Conservation (phyloP, 2,888 invertebrate genomes). For the Apotomis turbidana region DNA sequence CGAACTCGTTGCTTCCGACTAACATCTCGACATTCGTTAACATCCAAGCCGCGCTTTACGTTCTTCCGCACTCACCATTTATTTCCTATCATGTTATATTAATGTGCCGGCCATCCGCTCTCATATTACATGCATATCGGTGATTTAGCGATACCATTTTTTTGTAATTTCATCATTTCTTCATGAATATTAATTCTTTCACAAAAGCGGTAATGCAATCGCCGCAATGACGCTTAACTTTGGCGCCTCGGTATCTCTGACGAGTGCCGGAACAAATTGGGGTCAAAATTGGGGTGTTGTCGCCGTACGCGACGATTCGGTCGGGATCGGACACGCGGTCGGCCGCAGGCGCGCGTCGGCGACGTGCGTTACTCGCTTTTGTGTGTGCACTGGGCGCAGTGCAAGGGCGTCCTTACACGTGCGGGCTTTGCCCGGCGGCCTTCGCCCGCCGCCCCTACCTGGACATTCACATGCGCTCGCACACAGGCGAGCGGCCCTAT, state of each 20-base stretch:
- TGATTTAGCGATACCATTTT: constrained; percentile 68
- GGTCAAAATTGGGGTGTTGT: constrained; percentile 61
- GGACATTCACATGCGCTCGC: constrained; percentile 83
- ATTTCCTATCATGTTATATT: constrained; percentile 61
- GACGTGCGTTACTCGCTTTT: constrained; percentile 84
- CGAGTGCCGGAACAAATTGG: constrained; percentile 63
- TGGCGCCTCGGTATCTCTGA: constrained; percentile 57
- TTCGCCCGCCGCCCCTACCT: constrained; percentile 79
- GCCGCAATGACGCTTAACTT: constrained; percentile 73
- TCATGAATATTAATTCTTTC: constrained; percentile 81
- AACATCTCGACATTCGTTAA: constrained; percentile 71
- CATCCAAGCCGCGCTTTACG: constrained; percentile 72
- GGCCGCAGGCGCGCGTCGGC: constrained; percentile 69
- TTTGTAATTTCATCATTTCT: constrained; percentile 70
- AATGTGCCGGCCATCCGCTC: constrained; percentile 64
- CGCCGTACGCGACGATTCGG: constrained; percentile 49
- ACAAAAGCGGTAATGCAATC: constrained; percentile 84
- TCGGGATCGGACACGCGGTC: constrained; percentile 64
- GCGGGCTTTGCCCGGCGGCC: constrained; percentile 79
- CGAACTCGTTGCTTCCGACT: constrained; percentile 80
- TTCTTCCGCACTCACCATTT: constrained; percentile 74
- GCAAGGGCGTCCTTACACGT: constrained; percentile 77
- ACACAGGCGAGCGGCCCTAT: constrained; percentile 85
- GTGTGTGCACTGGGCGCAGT: constrained; percentile 83
- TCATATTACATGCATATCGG: constrained; percentile 67